Evolutionary conservation across 2,888 invertebrate species (phyloP).

Genomic region (Scaptomyza polygonia): DNA sequence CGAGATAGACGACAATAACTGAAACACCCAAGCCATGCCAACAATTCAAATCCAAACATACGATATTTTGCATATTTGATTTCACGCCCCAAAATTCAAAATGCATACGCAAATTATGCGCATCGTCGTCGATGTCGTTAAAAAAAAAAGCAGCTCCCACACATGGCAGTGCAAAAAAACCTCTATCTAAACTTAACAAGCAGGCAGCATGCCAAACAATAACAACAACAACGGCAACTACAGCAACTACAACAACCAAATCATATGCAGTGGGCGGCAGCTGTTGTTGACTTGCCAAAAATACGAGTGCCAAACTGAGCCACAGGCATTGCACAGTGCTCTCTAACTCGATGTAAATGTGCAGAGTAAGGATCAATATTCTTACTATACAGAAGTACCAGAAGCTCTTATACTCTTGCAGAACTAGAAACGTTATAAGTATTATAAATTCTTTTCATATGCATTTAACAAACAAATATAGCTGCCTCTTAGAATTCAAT

Average conservation of each 20-base stretch:
- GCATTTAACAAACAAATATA: neutral
- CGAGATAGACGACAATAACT: conserved; percentile 1
- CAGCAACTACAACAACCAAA: conserved; percentile 29
- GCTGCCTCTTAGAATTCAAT: neutral
- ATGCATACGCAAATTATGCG: conserved; percentile 78
- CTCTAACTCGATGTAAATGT: neutral
- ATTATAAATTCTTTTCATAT: neutral
- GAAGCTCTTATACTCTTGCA: neutral
- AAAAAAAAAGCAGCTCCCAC: conserved; percentile 56
- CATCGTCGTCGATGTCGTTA: conserved; percentile 55
- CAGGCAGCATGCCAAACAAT: conserved; percentile 62
- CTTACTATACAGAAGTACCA: neutral
- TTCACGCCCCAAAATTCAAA: conserved; percentile 74
- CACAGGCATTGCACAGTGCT: conserved; percentile 50
- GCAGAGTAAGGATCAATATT: neutral
- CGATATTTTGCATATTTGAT: conserved; percentile 78
- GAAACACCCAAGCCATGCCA: conserved; percentile 8
- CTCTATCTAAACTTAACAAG: conserved; percentile 66
- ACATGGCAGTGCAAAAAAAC: conserved; percentile 57
- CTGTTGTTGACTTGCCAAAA: conserved; percentile 50
- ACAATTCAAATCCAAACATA: conserved; percentile 47
- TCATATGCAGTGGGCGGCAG: conserved; percentile 50
- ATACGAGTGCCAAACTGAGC: conserved; percentile 34
- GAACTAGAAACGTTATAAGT: neutral
- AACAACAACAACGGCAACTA: conserved; percentile 30